phyloP scores from a whole-genome alignment of 2,113 vertebrate genomes.

The Myotis davidii region DNA sequence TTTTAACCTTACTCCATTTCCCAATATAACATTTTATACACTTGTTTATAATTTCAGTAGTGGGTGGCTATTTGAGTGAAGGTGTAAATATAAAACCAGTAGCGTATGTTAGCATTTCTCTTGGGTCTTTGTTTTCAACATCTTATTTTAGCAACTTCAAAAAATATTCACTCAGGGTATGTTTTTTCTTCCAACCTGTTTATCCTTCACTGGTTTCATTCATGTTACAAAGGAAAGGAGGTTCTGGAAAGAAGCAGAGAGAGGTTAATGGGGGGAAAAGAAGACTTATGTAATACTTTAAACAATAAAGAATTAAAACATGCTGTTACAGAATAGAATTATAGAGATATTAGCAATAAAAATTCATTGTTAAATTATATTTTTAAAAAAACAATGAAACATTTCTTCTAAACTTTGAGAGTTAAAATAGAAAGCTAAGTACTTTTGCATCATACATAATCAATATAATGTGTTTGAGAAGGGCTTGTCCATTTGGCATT shows the following conservation, averaged over 20 bases:
- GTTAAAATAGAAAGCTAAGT: neutral
- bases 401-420: slow-evolving; percentile 3
- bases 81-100: slow-evolving; percentile 64
- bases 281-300: too few species aligned
- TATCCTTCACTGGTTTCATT: slow-evolving; percentile 50
- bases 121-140: slow-evolving; percentile 49
- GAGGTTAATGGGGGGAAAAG: too few species aligned
- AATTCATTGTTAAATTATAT: too few species aligned
- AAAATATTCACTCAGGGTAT: slow-evolving; percentile 68
- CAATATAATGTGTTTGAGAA: neutral
- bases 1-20: neutral
- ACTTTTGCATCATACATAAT: slow-evolving; percentile 14
- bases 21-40: neutral
- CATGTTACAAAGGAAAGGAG: slow-evolving; percentile 37
- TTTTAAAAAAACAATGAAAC: slow-evolving; percentile 8
- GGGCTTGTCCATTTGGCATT: neutral
- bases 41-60: slow-evolving; percentile 6
- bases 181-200: slow-evolving; percentile 55
- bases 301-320: too few species aligned
- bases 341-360: too few species aligned
- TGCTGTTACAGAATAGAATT: too few species aligned
- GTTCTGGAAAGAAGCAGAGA: slow-evolving; percentile 23
- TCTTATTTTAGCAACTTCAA: slow-evolving; percentile 76
- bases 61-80: slow-evolving; percentile 22
- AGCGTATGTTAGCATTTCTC: slow-evolving; percentile 55